Evolutionary conservation across 2,888 invertebrate genomes (phyloP).

Genomic region (Rotaria macrura): DNA sequence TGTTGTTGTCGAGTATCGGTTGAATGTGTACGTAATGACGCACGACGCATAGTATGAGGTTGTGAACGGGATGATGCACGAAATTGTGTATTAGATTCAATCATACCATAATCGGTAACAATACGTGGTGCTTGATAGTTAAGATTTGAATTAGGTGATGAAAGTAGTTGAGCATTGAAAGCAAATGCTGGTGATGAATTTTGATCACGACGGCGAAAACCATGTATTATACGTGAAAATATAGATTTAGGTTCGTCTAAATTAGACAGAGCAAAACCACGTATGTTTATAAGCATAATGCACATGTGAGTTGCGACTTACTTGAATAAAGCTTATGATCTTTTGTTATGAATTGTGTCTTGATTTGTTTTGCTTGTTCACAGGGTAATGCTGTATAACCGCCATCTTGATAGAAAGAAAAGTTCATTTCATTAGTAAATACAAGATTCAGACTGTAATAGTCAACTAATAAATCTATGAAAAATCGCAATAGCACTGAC

Average conservation of each 20-base stretch:
- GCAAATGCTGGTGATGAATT: background rate
- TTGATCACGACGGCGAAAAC: constrained; percentile 10
- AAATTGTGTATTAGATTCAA: background rate
- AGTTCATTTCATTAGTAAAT: too few relatives aligned
- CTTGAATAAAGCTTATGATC: constrained; percentile 19
- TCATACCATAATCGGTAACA: background rate
- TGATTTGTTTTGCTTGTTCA: background rate
- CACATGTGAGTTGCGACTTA: background rate
- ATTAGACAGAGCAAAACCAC: background rate
- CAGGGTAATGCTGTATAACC: background rate
- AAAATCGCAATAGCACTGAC: too few relatives aligned
- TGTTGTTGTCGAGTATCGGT: background rate
- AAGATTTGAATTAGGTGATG: background rate
- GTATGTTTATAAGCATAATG: too few relatives aligned
- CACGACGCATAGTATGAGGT: background rate
- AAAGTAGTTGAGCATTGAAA: background rate
- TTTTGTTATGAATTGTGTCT: constrained; percentile 13
- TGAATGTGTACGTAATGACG: background rate
- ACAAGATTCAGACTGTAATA: too few relatives aligned
- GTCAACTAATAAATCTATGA: too few relatives aligned
- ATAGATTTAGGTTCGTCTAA: constrained; percentile 12
- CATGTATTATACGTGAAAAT: constrained; percentile 4
- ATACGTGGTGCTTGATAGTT: background rate
- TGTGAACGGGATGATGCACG: background rate
- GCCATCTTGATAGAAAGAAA: background rate